phyloP scores from a whole-genome alignment of 2,888 invertebrate species.

The Tachystola acroxantha region DNA sequence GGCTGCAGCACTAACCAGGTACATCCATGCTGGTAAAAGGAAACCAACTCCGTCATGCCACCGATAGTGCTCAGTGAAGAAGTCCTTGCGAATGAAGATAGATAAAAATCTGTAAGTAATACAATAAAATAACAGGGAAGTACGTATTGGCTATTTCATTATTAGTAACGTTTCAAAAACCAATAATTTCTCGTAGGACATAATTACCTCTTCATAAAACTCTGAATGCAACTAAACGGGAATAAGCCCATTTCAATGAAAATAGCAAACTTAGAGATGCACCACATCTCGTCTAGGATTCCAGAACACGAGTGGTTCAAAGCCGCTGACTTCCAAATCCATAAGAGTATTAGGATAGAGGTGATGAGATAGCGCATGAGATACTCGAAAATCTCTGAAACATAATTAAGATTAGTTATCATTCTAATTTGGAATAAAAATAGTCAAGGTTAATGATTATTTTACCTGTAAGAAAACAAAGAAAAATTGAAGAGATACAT shows the following conservation, averaged over 20 bases:
- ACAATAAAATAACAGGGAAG: too few species aligned
- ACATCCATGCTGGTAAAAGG: slow-evolving; percentile 61
- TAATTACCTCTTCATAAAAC: slow-evolving; percentile 54
- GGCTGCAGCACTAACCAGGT: slow-evolving; percentile 40
- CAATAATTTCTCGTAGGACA: too few species aligned
- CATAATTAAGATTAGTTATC: slow-evolving; percentile 1
- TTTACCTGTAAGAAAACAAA: slow-evolving; percentile 81
- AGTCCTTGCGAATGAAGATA: slow-evolving; percentile 38
- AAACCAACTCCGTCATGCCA: slow-evolving; percentile 54
- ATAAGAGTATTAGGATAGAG: slow-evolving; percentile 86
- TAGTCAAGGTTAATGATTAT: slow-evolving; percentile 7
- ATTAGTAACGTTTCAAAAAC: too few species aligned
- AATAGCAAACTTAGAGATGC: slow-evolving; percentile 64
- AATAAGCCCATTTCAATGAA: slow-evolving; percentile 61
- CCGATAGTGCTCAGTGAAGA: slow-evolving; percentile 41
- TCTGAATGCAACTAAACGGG: slow-evolving; percentile 50
- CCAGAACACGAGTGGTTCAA: slow-evolving; percentile 83
- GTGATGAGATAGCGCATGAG: slow-evolving; percentile 88
- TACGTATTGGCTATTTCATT: too few species aligned
- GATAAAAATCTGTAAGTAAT: slow-evolving; percentile 35
- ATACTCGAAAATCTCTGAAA: slow-evolving; percentile 84
- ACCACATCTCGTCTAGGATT: slow-evolving; percentile 79
- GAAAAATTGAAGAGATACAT: slow-evolving; percentile 88
- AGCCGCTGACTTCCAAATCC: slow-evolving; percentile 83
- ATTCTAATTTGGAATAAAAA: background rate